Percentiles rank a stretch among this genome's conserved stretches.
Evolutionary conservation across 2,797 vertebrate species (phyloP).

Genomic region (Enteromius afrohamiltoni): DNA sequence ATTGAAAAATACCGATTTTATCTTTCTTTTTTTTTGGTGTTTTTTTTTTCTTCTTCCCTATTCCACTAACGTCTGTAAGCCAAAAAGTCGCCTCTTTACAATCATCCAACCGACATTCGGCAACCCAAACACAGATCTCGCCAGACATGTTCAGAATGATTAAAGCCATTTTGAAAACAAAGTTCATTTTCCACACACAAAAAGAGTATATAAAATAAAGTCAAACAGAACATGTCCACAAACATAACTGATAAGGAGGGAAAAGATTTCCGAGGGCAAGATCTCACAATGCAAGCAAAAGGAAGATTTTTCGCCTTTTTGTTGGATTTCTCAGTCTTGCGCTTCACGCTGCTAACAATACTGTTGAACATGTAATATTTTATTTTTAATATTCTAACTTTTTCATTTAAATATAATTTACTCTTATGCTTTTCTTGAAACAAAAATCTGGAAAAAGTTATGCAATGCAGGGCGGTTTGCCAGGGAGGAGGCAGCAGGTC

Average conservation of each 20-base stretch:
- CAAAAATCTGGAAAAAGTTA: constrained; percentile 18
- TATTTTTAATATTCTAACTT: constrained; percentile 86
- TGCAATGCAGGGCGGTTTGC: constrained; percentile 21
- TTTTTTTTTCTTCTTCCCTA: constrained; percentile 72
- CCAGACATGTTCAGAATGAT: constrained; percentile 82
- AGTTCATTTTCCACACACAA: constrained; percentile 75
- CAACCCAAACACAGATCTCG: constrained; percentile 73
- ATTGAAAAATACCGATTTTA: constrained; percentile 96
- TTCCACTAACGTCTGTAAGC: constrained; percentile 75
- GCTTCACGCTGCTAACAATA: constrained; percentile 92
- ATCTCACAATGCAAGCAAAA: constrained; percentile 92
- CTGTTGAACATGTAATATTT: constrained; percentile 92
- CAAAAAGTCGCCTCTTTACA: constrained; percentile 84
- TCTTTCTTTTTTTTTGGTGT: constrained; percentile 71
- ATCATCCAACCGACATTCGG: constrained; percentile 85
- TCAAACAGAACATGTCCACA: constrained; percentile 81
- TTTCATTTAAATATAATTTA: constrained; percentile 99
- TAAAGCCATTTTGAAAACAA: constrained; percentile 88
- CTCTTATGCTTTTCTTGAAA: constrained; percentile 93
- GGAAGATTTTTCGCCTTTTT: constrained; percentile 76
- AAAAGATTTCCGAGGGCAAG: constrained; percentile 77
- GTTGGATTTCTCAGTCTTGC: constrained; percentile 81
- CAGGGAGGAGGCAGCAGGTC: constrained; percentile 73
- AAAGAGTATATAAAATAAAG: constrained; percentile 72
- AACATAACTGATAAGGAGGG: constrained; percentile 67